Base-by-base conservation (phyloP, 2,113 vertebrate genomes). In the Cebus imitator region DNA sequence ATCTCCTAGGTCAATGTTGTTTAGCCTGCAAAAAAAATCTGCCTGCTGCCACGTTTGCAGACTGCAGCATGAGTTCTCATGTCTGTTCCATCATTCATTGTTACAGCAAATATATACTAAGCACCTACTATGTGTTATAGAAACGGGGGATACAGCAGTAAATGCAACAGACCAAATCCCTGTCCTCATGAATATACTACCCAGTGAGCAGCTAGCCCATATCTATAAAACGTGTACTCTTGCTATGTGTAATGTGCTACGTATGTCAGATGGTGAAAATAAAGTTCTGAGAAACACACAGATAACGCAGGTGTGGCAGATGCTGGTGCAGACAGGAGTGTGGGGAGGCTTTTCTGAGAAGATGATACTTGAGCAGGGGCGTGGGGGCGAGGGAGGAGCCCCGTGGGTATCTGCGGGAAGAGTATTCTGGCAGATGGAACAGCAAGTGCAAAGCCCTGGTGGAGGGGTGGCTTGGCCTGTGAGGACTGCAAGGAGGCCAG, bases 31-130 rank as follows among this genome's bases (percentile, higher is more conserved):
- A 86, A 70, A 70, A 85, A 78, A 76, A 17, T 11, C 75, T 37
- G 30, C 58, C 68, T n/a, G 13, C 87, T 50, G 61, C 23, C 61
- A 17, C 0, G 0, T 20, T 10, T 48, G 48, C 43, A 18, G 80
- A 35, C 4, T 0, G 2, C 30, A n/a, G 58, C n/a, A 3, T 8
- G 13, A 35, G 37, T 70, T 64, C n/a, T 45, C 0, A 8, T 17
- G 0, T 27, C 18, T n/a, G 30, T 9, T 32, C 72, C 3, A 4
- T 9, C 10, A 6, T 7, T 89, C 35, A 3, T 20, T 64, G 40
- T 86, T 75, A 78, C 91, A 48, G 20, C 30, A 50, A 18, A 27
- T 68, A 8, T 10, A 5, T 3, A 0, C 0, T 57, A 40, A 55
- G 40, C 30, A 70, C 89, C 64, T 37, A 2, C 61, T 57, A 8